phyloP scores from a whole-genome alignment of 64 coral and sea anemone genomes.

The Dendronephthya gigantea region DNA sequence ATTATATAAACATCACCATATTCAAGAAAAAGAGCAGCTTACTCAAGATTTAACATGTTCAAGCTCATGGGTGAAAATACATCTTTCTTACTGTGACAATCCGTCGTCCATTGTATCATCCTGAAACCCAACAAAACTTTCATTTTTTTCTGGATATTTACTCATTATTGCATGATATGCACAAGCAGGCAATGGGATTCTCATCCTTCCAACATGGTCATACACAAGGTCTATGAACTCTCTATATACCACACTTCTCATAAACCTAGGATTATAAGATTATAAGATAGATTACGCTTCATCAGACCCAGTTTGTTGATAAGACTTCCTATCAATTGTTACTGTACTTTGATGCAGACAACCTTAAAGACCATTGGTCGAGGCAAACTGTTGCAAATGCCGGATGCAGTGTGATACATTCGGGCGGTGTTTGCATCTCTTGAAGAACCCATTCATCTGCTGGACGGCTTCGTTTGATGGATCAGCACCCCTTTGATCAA shows the following conservation, averaged over 20 bases:
- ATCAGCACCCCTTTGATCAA: too few relatives aligned
- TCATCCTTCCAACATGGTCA: neutral
- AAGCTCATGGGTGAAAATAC: too few relatives aligned
- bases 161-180: slow-evolving; percentile 37
- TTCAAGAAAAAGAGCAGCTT: too few relatives aligned
- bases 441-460: slow-evolving; percentile 17
- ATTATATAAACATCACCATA: too few relatives aligned
- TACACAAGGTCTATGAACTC: slow-evolving; percentile 13
- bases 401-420: slow-evolving; percentile 36
- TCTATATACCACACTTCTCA: slow-evolving; percentile 20
- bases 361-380: slow-evolving; percentile 13
- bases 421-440: slow-evolving; percentile 19
- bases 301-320: neutral
- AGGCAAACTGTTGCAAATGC: too few relatives aligned
- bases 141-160: slow-evolving; percentile 1
- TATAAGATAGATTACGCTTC: too few relatives aligned
- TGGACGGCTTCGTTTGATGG: too few relatives aligned
- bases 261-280: slow-evolving; percentile 18
- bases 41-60: too few relatives aligned
- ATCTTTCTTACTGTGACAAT: too few relatives aligned
- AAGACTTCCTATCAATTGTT: neutral
- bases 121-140: slow-evolving; percentile 24
- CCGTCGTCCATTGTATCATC: slow-evolving; percentile 6
- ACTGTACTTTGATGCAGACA: neutral
- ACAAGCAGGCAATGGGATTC: slow-evolving; percentile 33